Percentiles rank a stretch among this genome's conserved stretches.
phyloP scores from a whole-genome alignment of 2,888 invertebrate species.

The Thysanoteuthis rhombus region DNA sequence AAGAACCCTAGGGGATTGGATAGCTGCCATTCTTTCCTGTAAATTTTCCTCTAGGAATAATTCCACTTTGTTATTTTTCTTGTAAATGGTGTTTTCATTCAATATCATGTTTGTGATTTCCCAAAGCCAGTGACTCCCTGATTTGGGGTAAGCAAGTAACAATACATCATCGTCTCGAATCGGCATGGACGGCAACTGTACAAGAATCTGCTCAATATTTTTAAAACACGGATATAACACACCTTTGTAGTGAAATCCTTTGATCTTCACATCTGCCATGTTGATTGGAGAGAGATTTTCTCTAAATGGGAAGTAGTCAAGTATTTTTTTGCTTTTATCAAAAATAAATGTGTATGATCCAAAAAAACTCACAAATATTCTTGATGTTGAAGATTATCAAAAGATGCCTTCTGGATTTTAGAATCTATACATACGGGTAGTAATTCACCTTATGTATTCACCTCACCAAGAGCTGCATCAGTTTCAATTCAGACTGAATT shows the following conservation, averaged over 20 bases:
- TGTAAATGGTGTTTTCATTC: conserved; percentile 37
- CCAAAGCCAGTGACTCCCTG: conserved; percentile 45
- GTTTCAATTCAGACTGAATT: not conserved
- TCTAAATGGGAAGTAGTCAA: no score
- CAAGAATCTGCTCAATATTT: no score
- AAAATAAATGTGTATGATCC: not conserved
- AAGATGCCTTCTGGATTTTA: not conserved
- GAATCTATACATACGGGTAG: not conserved
- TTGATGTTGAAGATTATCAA: not conserved
- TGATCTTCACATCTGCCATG: not conserved
- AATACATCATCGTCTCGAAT: not conserved
- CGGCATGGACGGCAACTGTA: no score
- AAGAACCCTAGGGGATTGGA: conserved; percentile 40
- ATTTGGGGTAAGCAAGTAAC: not conserved
- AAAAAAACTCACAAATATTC: not conserved
- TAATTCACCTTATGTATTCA: no score
- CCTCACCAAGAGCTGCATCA: not conserved
- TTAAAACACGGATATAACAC: no score
- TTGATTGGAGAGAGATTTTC: not conserved
- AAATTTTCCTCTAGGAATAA: conserved; percentile 39
- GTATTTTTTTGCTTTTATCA: not conserved
- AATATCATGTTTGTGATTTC: conserved; percentile 42
- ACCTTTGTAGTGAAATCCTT: not conserved
- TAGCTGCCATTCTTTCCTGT: conserved; percentile 23
- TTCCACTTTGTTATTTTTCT: conserved; percentile 38